Conservation (phyloP, 1,140 invertebrate species). For the Ganaspis sp. region DNA sequence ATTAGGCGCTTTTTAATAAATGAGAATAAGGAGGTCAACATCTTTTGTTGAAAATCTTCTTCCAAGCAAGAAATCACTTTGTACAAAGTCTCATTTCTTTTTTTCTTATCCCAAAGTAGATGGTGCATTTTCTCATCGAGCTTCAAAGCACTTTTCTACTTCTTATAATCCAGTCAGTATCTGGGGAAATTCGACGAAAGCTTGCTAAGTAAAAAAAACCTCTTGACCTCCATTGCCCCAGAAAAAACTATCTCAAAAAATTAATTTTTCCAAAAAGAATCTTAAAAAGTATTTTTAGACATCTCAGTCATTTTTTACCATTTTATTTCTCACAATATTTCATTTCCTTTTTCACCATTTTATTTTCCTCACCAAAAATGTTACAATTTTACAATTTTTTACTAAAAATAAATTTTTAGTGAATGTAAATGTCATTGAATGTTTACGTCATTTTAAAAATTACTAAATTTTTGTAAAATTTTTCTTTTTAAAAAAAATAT, state of each 20-base stretch:
- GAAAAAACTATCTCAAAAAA: not conserved
- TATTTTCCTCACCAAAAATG: no score
- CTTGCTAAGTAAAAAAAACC: not conserved
- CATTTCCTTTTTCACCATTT: no score
- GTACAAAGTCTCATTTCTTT: slow-evolving; percentile 14
- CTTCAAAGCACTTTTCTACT: slow-evolving; percentile 19
- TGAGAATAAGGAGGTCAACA: no score
- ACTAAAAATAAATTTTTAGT: no score
- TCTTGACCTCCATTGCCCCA: not conserved
- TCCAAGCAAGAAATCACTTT: not conserved
- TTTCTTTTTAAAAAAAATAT: no score
- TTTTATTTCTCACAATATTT: no score
- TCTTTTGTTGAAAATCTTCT: not conserved
- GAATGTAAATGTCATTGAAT: no score
- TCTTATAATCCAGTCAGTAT: slow-evolving; percentile 24
- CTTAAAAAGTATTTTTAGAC: not conserved
- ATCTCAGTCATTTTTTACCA: no score
- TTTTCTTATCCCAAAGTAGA: not conserved
- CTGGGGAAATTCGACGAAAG: slow-evolving; percentile 12
- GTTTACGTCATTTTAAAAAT: no score
- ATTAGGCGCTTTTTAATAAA: no score
- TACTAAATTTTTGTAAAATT: no score
- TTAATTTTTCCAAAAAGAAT: not conserved
- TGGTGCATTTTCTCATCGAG: slow-evolving; percentile 3
- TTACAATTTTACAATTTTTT: no score